phyloP scores from a whole-genome alignment of 1,140 invertebrate genomes.

The Calliphora vicina region DNA sequence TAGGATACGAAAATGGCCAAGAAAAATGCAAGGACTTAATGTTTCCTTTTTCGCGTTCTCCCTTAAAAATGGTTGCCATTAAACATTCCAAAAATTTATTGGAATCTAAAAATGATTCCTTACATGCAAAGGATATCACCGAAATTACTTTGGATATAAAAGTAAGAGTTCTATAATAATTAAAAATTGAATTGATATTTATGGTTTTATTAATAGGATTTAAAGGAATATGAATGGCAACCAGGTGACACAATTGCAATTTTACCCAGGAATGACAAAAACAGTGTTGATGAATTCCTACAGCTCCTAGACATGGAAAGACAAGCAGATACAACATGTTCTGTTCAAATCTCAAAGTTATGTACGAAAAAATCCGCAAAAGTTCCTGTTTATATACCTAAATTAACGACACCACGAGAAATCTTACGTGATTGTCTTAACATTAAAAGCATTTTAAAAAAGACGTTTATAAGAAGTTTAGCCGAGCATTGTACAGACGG shows the following conservation, averaged over 20 bases:
- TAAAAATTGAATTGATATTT: neutral
- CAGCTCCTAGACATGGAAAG: conserved; percentile 41
- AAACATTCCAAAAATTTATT: conserved; percentile 43
- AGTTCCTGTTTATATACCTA: conserved; percentile 61
- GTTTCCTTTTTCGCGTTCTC: conserved; percentile 48
- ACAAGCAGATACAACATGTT: conserved; percentile 44
- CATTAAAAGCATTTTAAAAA: conserved; percentile 59
- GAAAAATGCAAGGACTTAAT: conserved; percentile 44
- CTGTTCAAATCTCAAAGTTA: conserved; percentile 38
- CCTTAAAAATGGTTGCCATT: conserved; percentile 39
- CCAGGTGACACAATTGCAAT: conserved; percentile 57
- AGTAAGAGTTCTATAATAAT: neutral
- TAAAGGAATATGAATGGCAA: conserved; percentile 37
- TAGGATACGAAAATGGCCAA: conserved; percentile 41
- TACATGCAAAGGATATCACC: conserved; percentile 47
- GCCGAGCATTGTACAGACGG: conserved; percentile 43
- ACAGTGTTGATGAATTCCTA: conserved; percentile 43
- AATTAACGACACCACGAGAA: conserved; percentile 48
- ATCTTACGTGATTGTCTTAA: conserved; percentile 61
- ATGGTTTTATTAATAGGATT: neutral
- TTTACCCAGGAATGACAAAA: conserved; percentile 45
- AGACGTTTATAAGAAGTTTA: conserved; percentile 56
- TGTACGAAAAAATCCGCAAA: conserved; percentile 51
- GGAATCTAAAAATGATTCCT: conserved; percentile 34
- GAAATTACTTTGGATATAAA: conserved; percentile 46